A percentile compares a stretch with the other conserved stretches of the same genome.
Evolutionary conservation across 2,797 vertebrate species (phyloP).

Genomic region (Acanthopagrus latus): DNA sequence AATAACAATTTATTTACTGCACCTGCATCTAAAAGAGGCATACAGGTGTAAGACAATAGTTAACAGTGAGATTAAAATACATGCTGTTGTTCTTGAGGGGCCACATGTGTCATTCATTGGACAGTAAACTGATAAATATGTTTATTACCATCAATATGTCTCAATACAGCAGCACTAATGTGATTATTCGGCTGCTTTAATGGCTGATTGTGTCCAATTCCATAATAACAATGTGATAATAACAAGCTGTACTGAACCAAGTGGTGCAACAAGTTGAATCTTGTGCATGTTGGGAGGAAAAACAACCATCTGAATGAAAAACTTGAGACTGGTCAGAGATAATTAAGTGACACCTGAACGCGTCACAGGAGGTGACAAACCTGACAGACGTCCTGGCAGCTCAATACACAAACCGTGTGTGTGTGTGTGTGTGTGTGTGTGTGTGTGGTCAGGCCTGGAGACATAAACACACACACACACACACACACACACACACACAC

Average conservation of each 20-base stretch:
- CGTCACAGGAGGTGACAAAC: conserved; percentile 14
- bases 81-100: too few species aligned
- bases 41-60: not conserved
- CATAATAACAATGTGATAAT: too few species aligned
- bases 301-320: not conserved
- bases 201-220: too few species aligned
- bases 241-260: not conserved
- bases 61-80: not conserved
- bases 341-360: conserved; percentile 3
- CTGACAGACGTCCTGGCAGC: conserved; percentile 13
- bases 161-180: not conserved
- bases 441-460: conserved; percentile 54
- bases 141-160: not conserved
- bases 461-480: conserved; percentile 59
- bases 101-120: not conserved
- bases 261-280: conserved; percentile 68
- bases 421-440: too few species aligned
- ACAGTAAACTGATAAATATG: not conserved
- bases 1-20: not conserved
- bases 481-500: too few species aligned
- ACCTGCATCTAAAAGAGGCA: not conserved
- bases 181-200: too few species aligned
- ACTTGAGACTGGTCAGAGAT: conserved; percentile 5
- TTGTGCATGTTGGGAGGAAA: conserved; percentile 11
- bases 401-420: not conserved